Evolutionary conservation across 1,140 invertebrate genomes (phyloP).

Genomic region (Nasonia longicornis): DNA sequence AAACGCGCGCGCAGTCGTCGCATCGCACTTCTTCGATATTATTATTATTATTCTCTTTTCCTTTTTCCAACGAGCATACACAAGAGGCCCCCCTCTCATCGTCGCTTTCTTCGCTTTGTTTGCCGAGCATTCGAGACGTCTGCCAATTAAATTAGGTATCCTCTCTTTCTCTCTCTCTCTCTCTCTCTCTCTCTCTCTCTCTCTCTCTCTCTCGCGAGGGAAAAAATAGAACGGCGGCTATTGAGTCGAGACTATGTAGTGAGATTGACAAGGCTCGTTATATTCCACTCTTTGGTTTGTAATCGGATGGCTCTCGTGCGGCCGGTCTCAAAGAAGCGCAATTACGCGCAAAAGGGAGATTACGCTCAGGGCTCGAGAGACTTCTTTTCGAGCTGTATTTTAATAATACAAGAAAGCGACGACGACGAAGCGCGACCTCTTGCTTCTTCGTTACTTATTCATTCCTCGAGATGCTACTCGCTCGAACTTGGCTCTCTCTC

Average conservation of each 20-base stretch:
- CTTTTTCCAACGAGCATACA: conserved; percentile 20
- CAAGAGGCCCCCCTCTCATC: not conserved
- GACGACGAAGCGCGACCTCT: not conserved
- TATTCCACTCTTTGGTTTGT: not conserved
- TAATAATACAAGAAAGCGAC: not conserved
- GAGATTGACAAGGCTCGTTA: conserved; percentile 13
- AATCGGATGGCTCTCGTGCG: conserved; percentile 1
- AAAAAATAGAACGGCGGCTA: not conserved
- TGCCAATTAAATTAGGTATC: conserved; percentile 57
- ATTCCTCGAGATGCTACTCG: not conserved
- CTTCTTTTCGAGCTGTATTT: conserved; percentile 1
- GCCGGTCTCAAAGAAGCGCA: not conserved
- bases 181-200: no score
- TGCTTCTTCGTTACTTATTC: not conserved
- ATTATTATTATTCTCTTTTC: not conserved
- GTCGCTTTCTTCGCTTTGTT: conserved; percentile 44
- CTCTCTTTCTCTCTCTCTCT: no score
- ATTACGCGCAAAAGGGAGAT: not conserved
- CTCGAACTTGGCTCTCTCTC: not conserved
- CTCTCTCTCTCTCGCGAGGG: not conserved
- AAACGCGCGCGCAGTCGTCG: conserved; percentile 28
- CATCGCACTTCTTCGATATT: not conserved
- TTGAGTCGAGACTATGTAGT: not conserved
- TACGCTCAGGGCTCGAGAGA: not conserved
- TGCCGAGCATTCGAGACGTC: conserved; percentile 57